Evolutionary conservation across 2,888 invertebrate species (phyloP), one percentile per base, ranked within the genome.

Genomic region (Hedya salicella): DNA sequence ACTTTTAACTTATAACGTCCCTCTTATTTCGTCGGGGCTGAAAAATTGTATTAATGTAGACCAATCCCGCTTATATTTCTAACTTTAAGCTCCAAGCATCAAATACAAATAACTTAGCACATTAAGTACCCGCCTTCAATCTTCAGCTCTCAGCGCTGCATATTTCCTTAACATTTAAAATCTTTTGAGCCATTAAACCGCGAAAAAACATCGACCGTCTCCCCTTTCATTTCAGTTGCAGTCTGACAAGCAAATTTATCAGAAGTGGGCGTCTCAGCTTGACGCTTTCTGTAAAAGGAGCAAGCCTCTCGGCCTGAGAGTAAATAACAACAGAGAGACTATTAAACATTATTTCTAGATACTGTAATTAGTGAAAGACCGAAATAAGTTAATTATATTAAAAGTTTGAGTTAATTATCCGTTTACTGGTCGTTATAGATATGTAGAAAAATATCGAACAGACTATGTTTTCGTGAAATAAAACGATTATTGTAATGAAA

Each of bases 211-310:
- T 57, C 39, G 25, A 21, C 60, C 67, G 75, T 76, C 74, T 69
- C 72, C 74, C 71, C 68, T 75, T 78, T 79, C 75, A 79, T 77
- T 78, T 81, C 78, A 77, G 71, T 75, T 79, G 79, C 81, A 83
- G 75, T 69, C 67, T 50, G 59, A 66, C 65, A 65, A 71, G 69
- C 81, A 75, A 81, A 84, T 84, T 85, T 82, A 83, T 80, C 80
- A 80, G 82, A 70, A 72, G 72, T 67, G 69, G 69, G 57, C 60
- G 61, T 68, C 68, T 60, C 36, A 30, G 59, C 71, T 70, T 65
- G 69, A 71, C 64, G 68, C 62, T 54, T 44, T 32, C 39, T 63
- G 73, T 71, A 75, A 80, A 82, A 84, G 80, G 81, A 81, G 75
- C 75, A 77, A 81, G 77, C 83, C 81, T 82, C 81, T 75, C 78